Base-by-base conservation (phyloP, 2,888 invertebrate species). In the Cephalotes varians region DNA sequence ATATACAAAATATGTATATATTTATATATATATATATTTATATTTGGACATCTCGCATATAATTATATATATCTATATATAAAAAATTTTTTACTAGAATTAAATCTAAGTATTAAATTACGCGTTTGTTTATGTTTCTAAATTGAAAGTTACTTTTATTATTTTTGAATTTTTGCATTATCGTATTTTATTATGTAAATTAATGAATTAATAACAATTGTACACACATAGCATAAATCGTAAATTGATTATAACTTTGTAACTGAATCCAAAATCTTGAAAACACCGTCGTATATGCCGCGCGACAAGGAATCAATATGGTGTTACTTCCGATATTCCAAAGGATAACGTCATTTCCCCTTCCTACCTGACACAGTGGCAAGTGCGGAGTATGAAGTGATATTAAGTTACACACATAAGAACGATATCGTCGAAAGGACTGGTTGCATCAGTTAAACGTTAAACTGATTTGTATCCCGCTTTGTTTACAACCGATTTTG, bases 341-440 rank as follows among this genome's bases (percentile, higher is more conserved):
- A 56, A 49, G 58, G 80, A 82, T 37, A 18, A 44, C 87, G 84
- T 90, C 86, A 88, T 86, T 89, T 88, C 88, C 88, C 80, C 49
- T 65, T 84, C 79, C 85, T 82, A 37, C 71, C 5, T 62, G 79
- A 77, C 31, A 74, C 37, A 6, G 10, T 25, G 7, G n/a, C n/a
- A 4, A 72, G 34, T n/a, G 31, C 10, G 10, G 44, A 31, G 5
- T n/a, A 34, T 7, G 21, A 12, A 67, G 69, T 21, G 34, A 34
- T 34, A 25, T 18, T 12, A 49, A 49, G 47, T 7, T 18, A 25
- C 10, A n/a, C 5, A 37, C 34, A 18, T 49, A 49, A 49, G 47
- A 25, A 12, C 10, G 18, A 31, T 3, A 1, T 21, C 2, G 5
- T 37, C 9, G 7, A 28, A 6, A 25, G 6, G 18, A n/a, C 12